phyloP scores from a whole-genome alignment of 2,113 vertebrate genomes.

The Rissa tridactyla region DNA sequence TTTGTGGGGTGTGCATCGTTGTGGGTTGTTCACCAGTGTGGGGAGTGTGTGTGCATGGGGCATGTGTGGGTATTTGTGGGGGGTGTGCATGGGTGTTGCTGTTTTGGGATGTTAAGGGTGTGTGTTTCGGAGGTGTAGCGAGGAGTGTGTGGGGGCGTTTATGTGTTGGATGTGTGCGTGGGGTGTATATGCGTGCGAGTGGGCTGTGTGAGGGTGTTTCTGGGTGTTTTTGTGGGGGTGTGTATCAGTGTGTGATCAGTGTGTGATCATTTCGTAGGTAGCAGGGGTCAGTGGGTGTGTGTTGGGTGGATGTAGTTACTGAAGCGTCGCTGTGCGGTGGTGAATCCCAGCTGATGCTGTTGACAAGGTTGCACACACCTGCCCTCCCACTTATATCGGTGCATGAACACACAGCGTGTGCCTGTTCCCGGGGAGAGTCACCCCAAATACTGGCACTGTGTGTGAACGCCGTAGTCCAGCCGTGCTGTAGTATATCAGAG shows the following conservation, averaged over 20 bases:
- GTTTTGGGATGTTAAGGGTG: background rate
- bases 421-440: too few relatives aligned
- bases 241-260: background rate
- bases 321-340: background rate
- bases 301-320: background rate
- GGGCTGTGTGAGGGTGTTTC: background rate
- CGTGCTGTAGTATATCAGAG: background rate
- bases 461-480: rapidly evolving
- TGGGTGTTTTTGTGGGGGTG: background rate
- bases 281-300: background rate
- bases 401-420: rapidly evolving
- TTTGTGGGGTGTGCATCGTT: background rate
- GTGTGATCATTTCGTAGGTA: background rate
- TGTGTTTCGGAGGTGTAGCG: background rate
- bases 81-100: background rate
- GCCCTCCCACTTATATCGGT: background rate
- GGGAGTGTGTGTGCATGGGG: too few relatives aligned
- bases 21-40: background rate
- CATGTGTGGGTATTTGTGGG: background rate
- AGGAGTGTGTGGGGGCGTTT: background rate
- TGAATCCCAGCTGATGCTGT: rapidly evolving
- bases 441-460: background rate
- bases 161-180: background rate
- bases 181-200: background rate
- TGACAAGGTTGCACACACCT: background rate